Conservation (phyloP, 2,113 vertebrate species). For the Pseudorasbora parva region DNA sequence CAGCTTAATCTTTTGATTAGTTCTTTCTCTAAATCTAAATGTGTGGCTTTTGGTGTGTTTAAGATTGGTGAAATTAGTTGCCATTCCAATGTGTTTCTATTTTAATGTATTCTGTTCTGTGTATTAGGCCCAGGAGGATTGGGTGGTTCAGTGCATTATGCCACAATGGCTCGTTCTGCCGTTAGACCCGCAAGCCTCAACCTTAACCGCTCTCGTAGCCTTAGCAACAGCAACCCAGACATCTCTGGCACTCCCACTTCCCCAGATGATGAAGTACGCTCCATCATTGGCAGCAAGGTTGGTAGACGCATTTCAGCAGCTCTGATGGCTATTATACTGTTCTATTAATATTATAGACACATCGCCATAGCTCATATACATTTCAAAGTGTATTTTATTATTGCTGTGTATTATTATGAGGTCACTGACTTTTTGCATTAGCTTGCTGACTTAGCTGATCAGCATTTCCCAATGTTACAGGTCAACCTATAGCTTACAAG, state of each 20-base stretch:
- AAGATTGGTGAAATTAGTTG: background rate
- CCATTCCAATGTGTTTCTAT: background rate
- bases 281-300: constrained; percentile 98
- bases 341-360: background rate
- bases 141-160: constrained; percentile 95
- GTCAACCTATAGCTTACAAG: constrained; percentile 59
- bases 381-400: background rate
- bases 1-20: background rate
- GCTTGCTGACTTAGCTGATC: constrained; percentile 26
- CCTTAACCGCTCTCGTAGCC: constrained; percentile 94
- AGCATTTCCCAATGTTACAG: constrained; percentile 31
- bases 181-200: constrained; percentile 95
- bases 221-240: constrained; percentile 98
- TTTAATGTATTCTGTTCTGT: background rate
- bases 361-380: background rate
- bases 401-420: background rate
- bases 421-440: background rate
- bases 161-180: constrained; percentile 95
- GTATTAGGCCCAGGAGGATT: constrained; percentile 88
- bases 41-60: background rate
- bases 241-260: constrained; percentile 96
- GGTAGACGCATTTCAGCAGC: background rate
- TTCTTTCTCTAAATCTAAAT: background rate
- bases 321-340: background rate
- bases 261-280: constrained; percentile 94